Percentiles rank a stretch among this genome's conserved stretches.
These are phyloP conservation scores for Ichneumoninae sp. DNA, from an alignment of 2,888 invertebrate species.

Conservation along the genomic window DNA sequence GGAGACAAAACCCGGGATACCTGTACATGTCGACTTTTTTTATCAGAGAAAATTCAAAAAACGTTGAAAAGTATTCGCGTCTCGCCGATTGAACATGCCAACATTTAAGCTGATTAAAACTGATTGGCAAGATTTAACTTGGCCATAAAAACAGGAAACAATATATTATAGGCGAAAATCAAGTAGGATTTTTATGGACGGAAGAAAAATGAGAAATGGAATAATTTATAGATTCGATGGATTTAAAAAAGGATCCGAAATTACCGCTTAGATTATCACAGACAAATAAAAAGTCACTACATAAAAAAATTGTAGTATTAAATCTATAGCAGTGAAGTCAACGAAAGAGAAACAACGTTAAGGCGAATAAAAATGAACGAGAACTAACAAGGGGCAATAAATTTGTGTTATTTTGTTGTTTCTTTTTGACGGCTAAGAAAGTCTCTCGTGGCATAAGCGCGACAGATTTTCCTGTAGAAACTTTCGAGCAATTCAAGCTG, in stretches of 20 bases:
- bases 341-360: too few relatives aligned
- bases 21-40: conserved; percentile 20
- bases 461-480: too few relatives aligned
- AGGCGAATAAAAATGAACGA: too few relatives aligned
- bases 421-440: too few relatives aligned
- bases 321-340: too few relatives aligned
- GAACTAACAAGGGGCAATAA: too few relatives aligned
- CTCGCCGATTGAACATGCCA: background rate
- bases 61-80: background rate
- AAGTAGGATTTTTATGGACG: background rate
- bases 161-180: background rate
- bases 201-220: background rate
- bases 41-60: background rate
- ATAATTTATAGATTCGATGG: too few relatives aligned
- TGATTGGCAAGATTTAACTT: background rate
- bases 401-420: too few relatives aligned
- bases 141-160: background rate
- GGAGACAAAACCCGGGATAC: conserved; percentile 37
- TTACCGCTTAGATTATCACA: background rate
- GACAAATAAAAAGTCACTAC: too few relatives aligned
- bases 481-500: too few relatives aligned
- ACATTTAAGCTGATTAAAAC: background rate
- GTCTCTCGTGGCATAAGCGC: too few relatives aligned
- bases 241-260: background rate
- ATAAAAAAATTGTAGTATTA: too few relatives aligned